Evolutionary conservation across 2,888 invertebrate genomes (phyloP), one percentile per base, ranked within the genome.

Genomic region (Plagiodera versicolora): DNA sequence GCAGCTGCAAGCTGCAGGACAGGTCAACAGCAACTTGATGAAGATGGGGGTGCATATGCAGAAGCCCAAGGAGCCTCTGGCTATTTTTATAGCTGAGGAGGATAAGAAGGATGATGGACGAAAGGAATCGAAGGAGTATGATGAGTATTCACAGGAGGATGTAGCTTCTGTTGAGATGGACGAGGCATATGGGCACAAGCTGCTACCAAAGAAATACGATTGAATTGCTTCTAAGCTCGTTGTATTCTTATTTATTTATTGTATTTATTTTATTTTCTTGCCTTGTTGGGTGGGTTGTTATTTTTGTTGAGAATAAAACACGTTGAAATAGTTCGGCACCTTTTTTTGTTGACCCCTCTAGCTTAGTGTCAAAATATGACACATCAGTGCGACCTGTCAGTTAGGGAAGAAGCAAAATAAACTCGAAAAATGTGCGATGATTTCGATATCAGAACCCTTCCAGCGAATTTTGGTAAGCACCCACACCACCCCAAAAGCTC

Each of bases 1-100:
- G 0, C 83, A 86, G 60, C 79, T 85, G 1, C 86, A 87, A 64
- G 84, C 84, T 53, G 82, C 84, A 14, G 83, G 84, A 49, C 83
- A 84, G 72, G 77, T 82, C 1, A 82, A 82, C 75, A 72, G 66
- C 73, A 69, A 75, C 70, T 63, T 79, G 74, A 71, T 72, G 50
- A 76, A 81, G 61, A 77, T 76, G 11, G 72, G 75, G 48, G 72
- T 73, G 11, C 73, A 76, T 20, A 68, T 75, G 54, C 71, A 77
- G 58, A 76, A 79, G 1, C 80, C 81, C 59, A 81, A 70, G 64
- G 82, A 83, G 4, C 81, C 84, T 19, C 76, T 86, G 67, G 81
- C 84, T 68, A 85, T 86, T 73, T 86, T 84, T 67, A 85, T 81
- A 0, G 76, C 80, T 10, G 80, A 80, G 61, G 75, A 77, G 14